A percentile compares a stretch with the other conserved stretches of the same genome.
Evolutionary conservation across 2,888 invertebrate species (phyloP).

Genomic region (Glaucopsyche alexis): DNA sequence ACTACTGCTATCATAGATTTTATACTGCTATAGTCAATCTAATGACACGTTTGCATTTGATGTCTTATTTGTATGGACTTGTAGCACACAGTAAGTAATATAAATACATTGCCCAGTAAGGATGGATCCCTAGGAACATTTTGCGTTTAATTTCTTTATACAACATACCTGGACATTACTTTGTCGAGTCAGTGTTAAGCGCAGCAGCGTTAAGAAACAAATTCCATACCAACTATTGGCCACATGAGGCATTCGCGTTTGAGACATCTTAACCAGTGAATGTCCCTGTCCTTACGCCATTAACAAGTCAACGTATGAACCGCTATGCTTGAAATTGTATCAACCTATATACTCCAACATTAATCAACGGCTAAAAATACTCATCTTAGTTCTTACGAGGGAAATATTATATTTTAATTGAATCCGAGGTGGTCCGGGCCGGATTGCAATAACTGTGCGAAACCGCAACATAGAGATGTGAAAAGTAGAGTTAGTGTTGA

Average conservation of each 20-base stretch:
- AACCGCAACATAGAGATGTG: not conserved
- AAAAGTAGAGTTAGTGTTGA: not conserved
- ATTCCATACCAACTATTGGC: too few relatives aligned
- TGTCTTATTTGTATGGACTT: not conserved
- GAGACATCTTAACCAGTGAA: not conserved
- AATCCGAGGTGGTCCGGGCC: conserved; percentile 21
- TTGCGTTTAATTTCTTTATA: too few relatives aligned
- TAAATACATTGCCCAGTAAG: not conserved
- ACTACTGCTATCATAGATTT: too few relatives aligned
- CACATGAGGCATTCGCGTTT: not conserved
- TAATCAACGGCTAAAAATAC: conserved; percentile 20
- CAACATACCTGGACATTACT: too few relatives aligned
- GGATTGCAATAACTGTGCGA: conserved; percentile 14
- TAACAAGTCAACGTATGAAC: not conserved
- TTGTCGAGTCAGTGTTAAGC: too few relatives aligned
- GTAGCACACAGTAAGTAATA: not conserved
- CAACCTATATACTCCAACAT: conserved; percentile 13
- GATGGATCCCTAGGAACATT: not conserved
- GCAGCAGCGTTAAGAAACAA: too few relatives aligned
- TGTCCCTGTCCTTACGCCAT: not conserved
- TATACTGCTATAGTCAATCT: not conserved
- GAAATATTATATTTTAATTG: conserved; percentile 23
- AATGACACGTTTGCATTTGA: not conserved
- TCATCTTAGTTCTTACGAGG: conserved; percentile 15
- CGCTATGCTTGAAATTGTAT: conserved; percentile 13